Base-by-base conservation (phyloP, 2,797 vertebrate species). In the Acanthurus lineatus region DNA sequence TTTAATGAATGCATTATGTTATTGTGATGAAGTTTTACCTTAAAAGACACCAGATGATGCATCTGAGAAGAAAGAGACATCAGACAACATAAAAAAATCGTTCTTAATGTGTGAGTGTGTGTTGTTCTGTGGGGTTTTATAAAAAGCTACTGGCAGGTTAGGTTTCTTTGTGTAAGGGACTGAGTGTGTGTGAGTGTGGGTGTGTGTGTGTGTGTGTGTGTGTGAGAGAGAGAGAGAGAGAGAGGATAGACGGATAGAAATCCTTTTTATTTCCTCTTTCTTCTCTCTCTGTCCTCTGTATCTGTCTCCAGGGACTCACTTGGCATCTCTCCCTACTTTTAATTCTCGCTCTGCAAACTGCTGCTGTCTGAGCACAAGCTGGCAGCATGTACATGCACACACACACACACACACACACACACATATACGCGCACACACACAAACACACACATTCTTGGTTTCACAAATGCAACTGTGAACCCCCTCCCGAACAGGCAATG, bases 271-370 rank as follows among this genome's bases (percentile, higher is more conserved):
- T 92, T 89, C 86, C 88, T 91, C 90, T 90, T 91, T 93, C 88
- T 91, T 93, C 88, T 92, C 89, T 89, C 90, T 92, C 92, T 84
- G 90, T 93, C 88, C 84, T 88, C 86, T 87, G 75, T 86, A 94
- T 94, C 74, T 76, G 90, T 91, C 91, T 93, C 93, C 83, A 67
- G 94, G 92, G 94, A 94, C 90, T 87, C 86, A 90, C 92, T 94
- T 94, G 94, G 93, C 94, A 93, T 86, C 89, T 64, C 83, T 94
- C 90, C 92, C 90, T 88, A 89, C 87, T 93, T 94, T 94, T 93
- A 90, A 94, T 95, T 94, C 88, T 88, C 83, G 83, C 91, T 92
- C 86, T 79, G 75, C 93, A 93, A 94, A 93, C 92, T 91, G 90
- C 92, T 92, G 92, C 87, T 92, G 92, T 89, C 92, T 91, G 90